Evolutionary conservation across 92 coral and sea anemone species (phyloP).

Genomic region (Epizoanthus fatuus): DNA sequence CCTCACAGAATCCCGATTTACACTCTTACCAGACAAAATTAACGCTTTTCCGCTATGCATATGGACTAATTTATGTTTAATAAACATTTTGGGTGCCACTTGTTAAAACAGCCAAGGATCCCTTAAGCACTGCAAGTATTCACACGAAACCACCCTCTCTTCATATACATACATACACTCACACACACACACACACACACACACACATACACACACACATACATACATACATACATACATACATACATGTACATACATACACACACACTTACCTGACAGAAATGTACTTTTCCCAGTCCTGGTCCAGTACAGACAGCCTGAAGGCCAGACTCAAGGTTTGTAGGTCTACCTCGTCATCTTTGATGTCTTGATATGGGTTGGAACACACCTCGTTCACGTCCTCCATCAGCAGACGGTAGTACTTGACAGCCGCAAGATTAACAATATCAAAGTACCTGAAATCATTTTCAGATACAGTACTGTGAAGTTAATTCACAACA

Average conservation of each 20-base stretch:
- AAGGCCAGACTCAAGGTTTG: slow-evolving; percentile 89
- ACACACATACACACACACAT: too few species aligned
- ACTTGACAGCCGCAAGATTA: slow-evolving; percentile 79
- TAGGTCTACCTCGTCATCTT: slow-evolving; percentile 71
- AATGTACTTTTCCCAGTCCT: slow-evolving; percentile 83
- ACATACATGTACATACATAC: neutral
- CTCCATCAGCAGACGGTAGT: slow-evolving; percentile 86
- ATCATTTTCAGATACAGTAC: neutral
- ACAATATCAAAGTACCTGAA: slow-evolving; percentile 87
- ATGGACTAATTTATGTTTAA: too few species aligned
- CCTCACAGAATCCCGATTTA: too few species aligned
- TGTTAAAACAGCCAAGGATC: too few species aligned
- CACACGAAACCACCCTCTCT: too few species aligned
- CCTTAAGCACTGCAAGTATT: too few species aligned
- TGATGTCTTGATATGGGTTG: slow-evolving; percentile 60
- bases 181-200: too few species aligned
- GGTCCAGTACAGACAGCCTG: slow-evolving; percentile 88
- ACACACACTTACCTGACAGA: slow-evolving; percentile 67
- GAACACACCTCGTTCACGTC: slow-evolving; percentile 81
- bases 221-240: too few species aligned
- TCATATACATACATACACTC: too few species aligned
- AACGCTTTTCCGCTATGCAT: too few species aligned
- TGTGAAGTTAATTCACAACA: neutral
- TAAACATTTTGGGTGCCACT: too few species aligned
- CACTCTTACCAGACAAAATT: too few species aligned